These are phyloP conservation scores for Stigmatopora argus DNA, from an alignment of 2,113 vertebrate species.

Conservation along the genomic window DNA sequence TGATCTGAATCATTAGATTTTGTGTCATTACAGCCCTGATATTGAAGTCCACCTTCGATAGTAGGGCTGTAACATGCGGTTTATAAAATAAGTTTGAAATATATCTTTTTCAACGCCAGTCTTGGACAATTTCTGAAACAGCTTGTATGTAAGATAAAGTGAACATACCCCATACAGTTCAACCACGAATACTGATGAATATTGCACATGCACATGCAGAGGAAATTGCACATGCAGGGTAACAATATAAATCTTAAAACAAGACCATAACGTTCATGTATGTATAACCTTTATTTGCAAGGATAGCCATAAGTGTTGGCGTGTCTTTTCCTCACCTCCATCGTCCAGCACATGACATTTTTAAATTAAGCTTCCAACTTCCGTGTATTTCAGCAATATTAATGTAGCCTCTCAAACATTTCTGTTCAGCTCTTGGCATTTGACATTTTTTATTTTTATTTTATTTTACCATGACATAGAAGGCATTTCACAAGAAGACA, in stretches of 20 bases:
- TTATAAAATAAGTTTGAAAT: too few relatives aligned
- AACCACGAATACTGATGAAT: too few relatives aligned
- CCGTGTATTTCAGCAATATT: constrained; percentile 18
- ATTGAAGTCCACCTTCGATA: too few relatives aligned
- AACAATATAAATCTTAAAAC: too few relatives aligned
- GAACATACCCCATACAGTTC: too few relatives aligned
- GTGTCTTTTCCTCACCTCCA: constrained; percentile 9
- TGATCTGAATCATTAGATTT: too few relatives aligned
- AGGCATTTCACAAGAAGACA: constrained; percentile 41
- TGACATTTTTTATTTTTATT: constrained; percentile 27
- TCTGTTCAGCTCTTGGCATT: constrained; percentile 34
- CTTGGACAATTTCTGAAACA: not conserved
- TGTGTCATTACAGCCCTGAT: too few relatives aligned
- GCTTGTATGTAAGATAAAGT: too few relatives aligned
- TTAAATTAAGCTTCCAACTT: constrained; percentile 17
- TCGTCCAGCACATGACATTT: constrained; percentile 17
- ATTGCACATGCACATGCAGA: too few relatives aligned
- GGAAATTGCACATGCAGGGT: too few relatives aligned
- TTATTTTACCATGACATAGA: not conserved
- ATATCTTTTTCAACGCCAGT: too few relatives aligned
- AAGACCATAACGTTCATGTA: not conserved
- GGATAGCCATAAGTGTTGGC: constrained; percentile 16
- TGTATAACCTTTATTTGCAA: constrained; percentile 14
- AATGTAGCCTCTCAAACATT: constrained; percentile 14
- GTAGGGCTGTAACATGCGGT: too few relatives aligned